Percentiles rank a stretch among this genome's conserved stretches.
Evolutionary conservation across 2,113 vertebrate genomes (phyloP).

Genomic region (Erythrocebus patas): DNA sequence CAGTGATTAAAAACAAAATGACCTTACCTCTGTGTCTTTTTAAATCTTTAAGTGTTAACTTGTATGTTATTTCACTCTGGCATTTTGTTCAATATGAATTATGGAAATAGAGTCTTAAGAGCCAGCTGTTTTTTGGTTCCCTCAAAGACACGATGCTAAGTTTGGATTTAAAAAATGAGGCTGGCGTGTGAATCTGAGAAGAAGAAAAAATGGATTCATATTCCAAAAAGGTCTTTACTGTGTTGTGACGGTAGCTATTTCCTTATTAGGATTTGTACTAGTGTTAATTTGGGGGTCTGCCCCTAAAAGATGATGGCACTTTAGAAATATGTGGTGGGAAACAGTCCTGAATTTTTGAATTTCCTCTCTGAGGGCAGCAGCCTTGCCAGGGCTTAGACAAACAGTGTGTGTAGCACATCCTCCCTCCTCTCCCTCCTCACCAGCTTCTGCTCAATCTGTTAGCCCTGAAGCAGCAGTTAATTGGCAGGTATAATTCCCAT

Average conservation of each 20-base stretch:
- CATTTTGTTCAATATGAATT: constrained; percentile 72
- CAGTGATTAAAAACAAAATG: constrained; percentile 61
- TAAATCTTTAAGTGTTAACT: constrained; percentile 55
- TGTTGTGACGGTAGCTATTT: constrained; percentile 22
- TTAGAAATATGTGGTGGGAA: constrained; percentile 16
- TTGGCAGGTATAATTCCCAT: constrained; percentile 69
- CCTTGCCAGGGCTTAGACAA: constrained; percentile 5
- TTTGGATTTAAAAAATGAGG: constrained; percentile 62
- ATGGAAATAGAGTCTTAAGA: constrained; percentile 73
- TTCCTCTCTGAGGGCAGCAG: neutral
- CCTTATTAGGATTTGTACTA: neutral
- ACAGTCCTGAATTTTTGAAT: neutral
- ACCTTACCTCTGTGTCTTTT: constrained; percentile 64
- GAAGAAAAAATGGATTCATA: neutral
- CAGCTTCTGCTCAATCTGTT: constrained; percentile 43
- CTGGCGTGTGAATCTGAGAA: constrained; percentile 59
- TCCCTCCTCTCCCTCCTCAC: neutral
- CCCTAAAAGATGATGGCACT: constrained; percentile 11
- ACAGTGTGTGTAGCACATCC: neutral
- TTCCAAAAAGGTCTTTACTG: constrained; percentile 33
- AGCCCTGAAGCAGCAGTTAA: constrained; percentile 69
- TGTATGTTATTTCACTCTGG: constrained; percentile 54
- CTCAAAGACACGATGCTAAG: constrained; percentile 63
- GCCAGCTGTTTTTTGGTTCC: constrained; percentile 68
- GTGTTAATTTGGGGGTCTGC: neutral